These are phyloP conservation scores for Gari tellinella DNA, from an alignment of 2,888 invertebrate genomes.

Conservation along the genomic window DNA sequence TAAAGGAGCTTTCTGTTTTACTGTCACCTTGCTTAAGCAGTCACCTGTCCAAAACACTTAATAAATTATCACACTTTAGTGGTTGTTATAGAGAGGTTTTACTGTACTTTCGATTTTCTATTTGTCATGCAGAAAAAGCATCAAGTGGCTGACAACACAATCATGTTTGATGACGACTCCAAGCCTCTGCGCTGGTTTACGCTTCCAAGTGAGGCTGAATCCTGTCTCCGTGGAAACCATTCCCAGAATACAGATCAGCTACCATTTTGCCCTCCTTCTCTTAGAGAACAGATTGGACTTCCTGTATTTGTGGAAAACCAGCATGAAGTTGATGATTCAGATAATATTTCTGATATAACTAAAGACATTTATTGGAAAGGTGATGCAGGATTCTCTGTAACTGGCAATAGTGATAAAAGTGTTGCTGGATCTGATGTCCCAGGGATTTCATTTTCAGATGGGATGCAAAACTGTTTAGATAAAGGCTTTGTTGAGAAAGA, in stretches of 20 bases:
- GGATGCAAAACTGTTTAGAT: conserved; percentile 38
- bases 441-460: conserved; percentile 30
- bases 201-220: conserved; percentile 93
- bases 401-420: neutral
- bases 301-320: conserved; percentile 33
- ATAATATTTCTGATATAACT: neutral
- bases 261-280: conserved; percentile 69
- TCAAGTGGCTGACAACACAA: conserved; percentile 88
- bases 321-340: conserved; percentile 11
- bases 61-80: too few relatives aligned
- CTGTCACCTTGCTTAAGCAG: too few relatives aligned
- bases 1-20: too few relatives aligned
- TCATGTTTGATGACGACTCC: conserved; percentile 89
- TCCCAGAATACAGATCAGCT: conserved; percentile 40
- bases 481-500: conserved; percentile 33
- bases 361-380: neutral
- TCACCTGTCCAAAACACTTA: too few relatives aligned
- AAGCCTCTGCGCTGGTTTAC: conserved; percentile 94
- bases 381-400: neutral
- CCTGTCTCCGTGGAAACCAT: conserved; percentile 74
- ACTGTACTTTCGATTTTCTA: too few relatives aligned
- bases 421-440: neutral
- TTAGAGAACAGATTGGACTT: conserved; percentile 55
- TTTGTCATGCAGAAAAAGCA: conserved; percentile 50
- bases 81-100: too few relatives aligned